Base-by-base conservation (phyloP, 2,797 vertebrate species). In the Falco berigora region DNA sequence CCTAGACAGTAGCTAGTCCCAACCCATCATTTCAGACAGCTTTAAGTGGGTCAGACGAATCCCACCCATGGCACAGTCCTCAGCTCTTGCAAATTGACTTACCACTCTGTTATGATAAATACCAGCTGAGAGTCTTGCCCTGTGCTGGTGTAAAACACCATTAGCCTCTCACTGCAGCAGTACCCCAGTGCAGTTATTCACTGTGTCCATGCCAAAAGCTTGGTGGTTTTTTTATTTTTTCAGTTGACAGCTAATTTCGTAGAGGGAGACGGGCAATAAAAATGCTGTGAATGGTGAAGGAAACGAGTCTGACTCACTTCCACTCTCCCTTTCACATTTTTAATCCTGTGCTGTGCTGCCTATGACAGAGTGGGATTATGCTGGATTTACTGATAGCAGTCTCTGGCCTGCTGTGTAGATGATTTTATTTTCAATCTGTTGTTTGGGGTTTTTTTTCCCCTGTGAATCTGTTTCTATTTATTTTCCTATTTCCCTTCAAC, bases 261-360 rank as follows among this genome's bases (percentile, higher is more conserved):
- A 87, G 64, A 86, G 90, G 53, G 81, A 96, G 75, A 75, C 75
- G 58, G 59, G 92, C 95, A 96, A 64, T 96, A 91, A 94, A 93
- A 94, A 75, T 77, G 78, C 93, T 87, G 80, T 89, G 84, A 92
- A 87, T 87, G 71, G 83, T 74, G 74, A 91, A 96, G 92, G 94
- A 96, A 96, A 94, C 92, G 78, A 95, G 92, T 94, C 93, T 96
- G 92, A 95, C 83, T 95, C 86, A 90, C 71, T 96, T 94, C 88
- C 93, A 94, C 94, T 95, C 90, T 95, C 90, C 75, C 90, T 96
- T 95, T 95, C 90, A 93, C 46, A 1, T 86, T 91, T 96, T 95
- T 93, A 95, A 95, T 97, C 92, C 90, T 79, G 68, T 4, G 3
- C 92, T 77, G 42, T 64, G 72, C 92, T 94, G 92, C 80, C 66